Evolutionary conservation across 2,797 vertebrate genomes (phyloP), one percentile per base, ranked within the genome.

Genomic region (Sebastes kiyomatsui): DNA sequence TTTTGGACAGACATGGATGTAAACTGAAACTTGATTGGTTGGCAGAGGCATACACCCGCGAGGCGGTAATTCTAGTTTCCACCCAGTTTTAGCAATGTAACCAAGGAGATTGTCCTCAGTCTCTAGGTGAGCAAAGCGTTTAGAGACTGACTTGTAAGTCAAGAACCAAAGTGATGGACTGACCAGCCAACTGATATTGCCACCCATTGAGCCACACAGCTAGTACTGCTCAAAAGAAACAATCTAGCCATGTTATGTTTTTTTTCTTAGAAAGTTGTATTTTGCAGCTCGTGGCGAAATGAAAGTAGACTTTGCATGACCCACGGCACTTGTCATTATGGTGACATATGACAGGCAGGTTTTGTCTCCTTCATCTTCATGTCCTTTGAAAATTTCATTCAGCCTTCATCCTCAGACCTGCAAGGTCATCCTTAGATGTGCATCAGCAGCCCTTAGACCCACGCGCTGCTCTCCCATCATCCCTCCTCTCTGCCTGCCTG

Each of bases 391-490:
- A 85, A 82, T 86, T 91, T 90, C 66, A 67, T 82, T 92, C 89
- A 88, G 89, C 86, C 83, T 92, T 90, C 91, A 90, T 92, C 79
- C 68, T 84, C 78, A 60, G 85, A 89, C 81, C 85, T 91, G 71
- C 90, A 92, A 94, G 92, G 92, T 94, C 92, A 93, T 85, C 83
- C 80, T 92, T 77, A 92, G 91, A 93, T 91, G 90, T 93, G 90
- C 87, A 85, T 92, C 90, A 84, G 81, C 46, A 77, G 86, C 76
- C 83, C 27, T 86, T 88, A 91, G 87, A 87, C 86, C 90, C 83
- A 80, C 42, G n/a, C 75, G 6, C 77, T 82, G 72, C 90, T 90
- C 81, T 86, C 82, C 88, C 83, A 88, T 92, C 93, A 91, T 89
- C 81, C 82, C 72, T 54, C 33, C 84, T 88, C 79, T 88, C 80